Conservation (phyloP, 2,797 vertebrate genomes). For the Galagoides demidoff region DNA sequence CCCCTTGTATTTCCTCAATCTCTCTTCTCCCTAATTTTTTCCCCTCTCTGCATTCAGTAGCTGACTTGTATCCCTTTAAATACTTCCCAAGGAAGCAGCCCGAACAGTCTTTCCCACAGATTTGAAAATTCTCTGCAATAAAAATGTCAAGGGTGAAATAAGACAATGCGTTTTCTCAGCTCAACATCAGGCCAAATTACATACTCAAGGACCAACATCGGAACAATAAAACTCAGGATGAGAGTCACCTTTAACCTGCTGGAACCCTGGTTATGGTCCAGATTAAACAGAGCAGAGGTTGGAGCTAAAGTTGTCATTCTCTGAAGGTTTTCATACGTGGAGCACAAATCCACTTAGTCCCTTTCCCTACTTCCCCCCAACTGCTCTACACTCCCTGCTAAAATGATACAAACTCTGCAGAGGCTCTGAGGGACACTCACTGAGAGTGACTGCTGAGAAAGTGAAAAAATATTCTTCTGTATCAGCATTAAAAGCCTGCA, state of each 20-base stretch:
- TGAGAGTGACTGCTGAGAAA: background rate
- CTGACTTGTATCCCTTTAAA: slow-evolving; percentile 2
- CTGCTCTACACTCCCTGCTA: background rate
- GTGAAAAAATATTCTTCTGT: background rate
- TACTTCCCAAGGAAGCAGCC: slow-evolving; percentile 69
- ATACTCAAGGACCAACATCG: slow-evolving; percentile 35
- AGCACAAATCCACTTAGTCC: background rate
- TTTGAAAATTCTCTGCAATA: slow-evolving; percentile 63
- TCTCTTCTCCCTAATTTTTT: fast-evolving
- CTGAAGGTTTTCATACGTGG: background rate
- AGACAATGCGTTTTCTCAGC: slow-evolving; percentile 50
- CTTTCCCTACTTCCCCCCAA: background rate
- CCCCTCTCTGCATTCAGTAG: slow-evolving; percentile 7
- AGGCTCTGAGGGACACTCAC: too few species aligned
- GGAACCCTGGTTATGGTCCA: background rate
- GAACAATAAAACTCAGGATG: background rate
- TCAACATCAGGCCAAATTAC: background rate
- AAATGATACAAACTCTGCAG: background rate
- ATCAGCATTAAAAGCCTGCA: background rate
- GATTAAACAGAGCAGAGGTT: background rate
- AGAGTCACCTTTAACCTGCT: background rate
- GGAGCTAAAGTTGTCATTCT: background rate
- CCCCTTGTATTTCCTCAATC: fast-evolving
- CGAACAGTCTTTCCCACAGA: slow-evolving; percentile 61
- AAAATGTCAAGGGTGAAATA: slow-evolving; percentile 72